Evolutionary conservation across 2,888 invertebrate species (phyloP).

Genomic region (Spodoptera exigua): DNA sequence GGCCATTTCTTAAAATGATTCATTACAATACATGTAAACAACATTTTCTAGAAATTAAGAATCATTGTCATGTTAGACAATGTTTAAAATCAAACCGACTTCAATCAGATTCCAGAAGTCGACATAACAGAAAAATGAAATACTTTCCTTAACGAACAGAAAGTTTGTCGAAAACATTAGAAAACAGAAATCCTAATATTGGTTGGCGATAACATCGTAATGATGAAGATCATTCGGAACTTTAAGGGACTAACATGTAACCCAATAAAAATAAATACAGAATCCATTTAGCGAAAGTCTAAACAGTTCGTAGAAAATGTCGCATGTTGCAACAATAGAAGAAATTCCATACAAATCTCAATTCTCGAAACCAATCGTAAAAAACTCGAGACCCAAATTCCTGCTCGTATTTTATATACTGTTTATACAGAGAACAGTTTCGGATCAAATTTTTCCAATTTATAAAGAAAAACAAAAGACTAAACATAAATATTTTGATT

Average conservation of each 20-base stretch:
- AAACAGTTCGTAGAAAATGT: conserved; percentile 14
- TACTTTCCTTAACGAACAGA: no score
- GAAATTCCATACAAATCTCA: conserved; percentile 30
- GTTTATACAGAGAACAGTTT: conserved; percentile 23
- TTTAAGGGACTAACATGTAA: no score
- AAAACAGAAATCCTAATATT: no score
- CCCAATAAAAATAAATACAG: not conserved
- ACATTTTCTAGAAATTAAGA: no score
- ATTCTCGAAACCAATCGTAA: conserved; percentile 19
- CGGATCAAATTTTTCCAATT: conserved; percentile 10
- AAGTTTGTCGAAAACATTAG: no score
- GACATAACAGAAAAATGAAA: no score
- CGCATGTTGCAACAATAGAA: conserved; percentile 28
- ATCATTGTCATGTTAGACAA: no score
- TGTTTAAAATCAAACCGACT: no score
- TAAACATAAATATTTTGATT: conserved; percentile 17
- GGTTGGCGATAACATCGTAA: no score
- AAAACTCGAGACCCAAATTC: conserved; percentile 23
- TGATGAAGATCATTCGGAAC: no score
- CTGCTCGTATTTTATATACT: conserved; percentile 20
- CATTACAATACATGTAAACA: conserved; percentile 7
- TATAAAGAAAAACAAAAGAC: conserved; percentile 11
- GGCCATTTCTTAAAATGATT: conserved; percentile 56
- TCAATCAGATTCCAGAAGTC: no score
- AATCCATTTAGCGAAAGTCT: not conserved